Conservation (phyloP, 2,888 invertebrate genomes). For the Aphrophora alni region DNA sequence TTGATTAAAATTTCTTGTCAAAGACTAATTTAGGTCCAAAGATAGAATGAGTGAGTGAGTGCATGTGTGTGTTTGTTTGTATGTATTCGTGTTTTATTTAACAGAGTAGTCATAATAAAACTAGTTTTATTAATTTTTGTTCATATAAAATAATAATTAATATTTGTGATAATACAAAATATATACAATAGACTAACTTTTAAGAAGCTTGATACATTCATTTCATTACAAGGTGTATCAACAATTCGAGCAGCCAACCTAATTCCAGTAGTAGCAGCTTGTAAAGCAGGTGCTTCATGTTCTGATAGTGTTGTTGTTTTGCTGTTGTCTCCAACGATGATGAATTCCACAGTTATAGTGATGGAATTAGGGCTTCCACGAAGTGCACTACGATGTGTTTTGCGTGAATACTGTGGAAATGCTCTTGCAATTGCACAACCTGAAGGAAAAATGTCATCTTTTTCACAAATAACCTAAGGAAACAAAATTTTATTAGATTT, state of each 20-base stretch:
- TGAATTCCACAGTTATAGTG: slow-evolving; percentile 64
- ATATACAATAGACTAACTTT: slow-evolving; percentile 60
- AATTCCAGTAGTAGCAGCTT: slow-evolving; percentile 67
- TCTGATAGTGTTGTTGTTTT: slow-evolving; percentile 55
- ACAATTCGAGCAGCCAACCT: slow-evolving; percentile 81
- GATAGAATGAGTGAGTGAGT: no score
- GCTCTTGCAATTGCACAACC: slow-evolving; percentile 82
- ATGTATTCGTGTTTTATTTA: no score
- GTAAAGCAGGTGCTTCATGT: slow-evolving; percentile 64
- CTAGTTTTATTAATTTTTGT: no score
- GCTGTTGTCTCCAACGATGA: slow-evolving; percentile 55
- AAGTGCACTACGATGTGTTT: slow-evolving; percentile 52
- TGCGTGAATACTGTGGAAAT: slow-evolving; percentile 74
- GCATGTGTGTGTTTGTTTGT: no score
- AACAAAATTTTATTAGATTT: not conserved
- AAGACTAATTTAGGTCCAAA: no score
- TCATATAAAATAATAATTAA: no score
- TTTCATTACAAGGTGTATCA: slow-evolving; percentile 85
- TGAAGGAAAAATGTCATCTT: slow-evolving; percentile 76
- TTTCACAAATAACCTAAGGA: slow-evolving; percentile 75
- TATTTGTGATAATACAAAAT: not conserved
- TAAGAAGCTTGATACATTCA: slow-evolving; percentile 73
- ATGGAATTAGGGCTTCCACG: not conserved
- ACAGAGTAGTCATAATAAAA: no score
- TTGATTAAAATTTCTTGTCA: no score